Conservation (phyloP, 2,113 vertebrate genomes). For the Erythrocercus mccallii region DNA sequence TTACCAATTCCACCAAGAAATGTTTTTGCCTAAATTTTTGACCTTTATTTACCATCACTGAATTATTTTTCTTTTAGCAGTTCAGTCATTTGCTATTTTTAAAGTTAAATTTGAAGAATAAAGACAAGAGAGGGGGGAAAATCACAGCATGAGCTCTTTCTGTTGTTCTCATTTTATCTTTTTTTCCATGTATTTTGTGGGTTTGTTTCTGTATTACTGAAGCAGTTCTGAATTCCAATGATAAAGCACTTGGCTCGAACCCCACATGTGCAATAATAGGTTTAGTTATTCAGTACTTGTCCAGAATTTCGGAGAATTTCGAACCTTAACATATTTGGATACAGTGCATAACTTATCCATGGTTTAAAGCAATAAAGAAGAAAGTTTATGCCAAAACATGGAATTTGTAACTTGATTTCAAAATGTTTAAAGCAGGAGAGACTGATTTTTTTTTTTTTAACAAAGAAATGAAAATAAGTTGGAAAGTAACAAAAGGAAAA, state of each 20-base stretch:
- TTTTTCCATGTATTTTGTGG: not conserved
- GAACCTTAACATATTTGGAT: not conserved
- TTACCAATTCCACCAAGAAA: not conserved
- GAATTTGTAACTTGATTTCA: not conserved
- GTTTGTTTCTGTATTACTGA: conserved; percentile 16
- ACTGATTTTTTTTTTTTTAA: no score
- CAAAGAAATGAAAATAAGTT: accelerated
- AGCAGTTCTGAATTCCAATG: conserved; percentile 46
- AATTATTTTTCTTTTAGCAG: not conserved
- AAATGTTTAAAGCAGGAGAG: not conserved
- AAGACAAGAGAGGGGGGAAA: not conserved
- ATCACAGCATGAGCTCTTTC: not conserved
- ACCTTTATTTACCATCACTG: not conserved
- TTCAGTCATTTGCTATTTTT: not conserved
- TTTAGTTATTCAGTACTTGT: conserved; percentile 22
- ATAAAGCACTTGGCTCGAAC: conserved; percentile 30
- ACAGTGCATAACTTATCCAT: not conserved
- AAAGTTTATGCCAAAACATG: not conserved
- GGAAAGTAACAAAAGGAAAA: not conserved
- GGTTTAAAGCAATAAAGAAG: not conserved
- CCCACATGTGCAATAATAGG: not conserved
- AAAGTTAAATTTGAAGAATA: not conserved
- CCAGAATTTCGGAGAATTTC: conserved; percentile 1
- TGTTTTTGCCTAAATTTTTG: not conserved
- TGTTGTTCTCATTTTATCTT: not conserved